A percentile compares a stretch with the other conserved stretches of the same genome.
Conservation (phyloP, 2,797 vertebrate genomes). For the Muscicapa comitata region DNA sequence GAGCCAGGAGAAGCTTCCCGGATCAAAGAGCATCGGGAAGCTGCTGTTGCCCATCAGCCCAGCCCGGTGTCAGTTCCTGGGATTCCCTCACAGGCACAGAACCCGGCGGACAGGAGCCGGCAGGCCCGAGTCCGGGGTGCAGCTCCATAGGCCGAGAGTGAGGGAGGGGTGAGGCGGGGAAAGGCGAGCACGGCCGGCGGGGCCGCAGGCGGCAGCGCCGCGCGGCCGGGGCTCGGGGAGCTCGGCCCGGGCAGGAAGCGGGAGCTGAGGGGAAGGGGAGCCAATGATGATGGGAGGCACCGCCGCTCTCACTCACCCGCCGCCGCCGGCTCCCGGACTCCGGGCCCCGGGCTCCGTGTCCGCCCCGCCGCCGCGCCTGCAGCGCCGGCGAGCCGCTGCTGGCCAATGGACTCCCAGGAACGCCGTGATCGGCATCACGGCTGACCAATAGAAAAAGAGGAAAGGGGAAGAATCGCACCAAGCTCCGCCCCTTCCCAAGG, state of each 20-base stretch:
- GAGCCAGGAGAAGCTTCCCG: not conserved
- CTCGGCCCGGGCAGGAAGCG: not conserved
- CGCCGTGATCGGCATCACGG: fast-evolving
- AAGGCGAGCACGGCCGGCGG: not conserved
- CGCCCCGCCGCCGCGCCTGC: not conserved
- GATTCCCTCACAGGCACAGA: not conserved
- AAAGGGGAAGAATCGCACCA: fast-evolving
- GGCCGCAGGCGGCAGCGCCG: not conserved
- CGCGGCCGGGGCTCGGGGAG: not conserved
- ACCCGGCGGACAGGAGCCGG: not conserved
- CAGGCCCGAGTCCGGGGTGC: not conserved
- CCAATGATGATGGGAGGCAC: not conserved
- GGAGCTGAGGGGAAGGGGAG: not conserved
- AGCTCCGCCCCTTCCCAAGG: not conserved
- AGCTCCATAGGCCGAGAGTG: not conserved
- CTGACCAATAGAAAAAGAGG: not conserved
- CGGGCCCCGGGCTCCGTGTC: not conserved
- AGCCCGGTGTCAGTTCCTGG: not conserved
- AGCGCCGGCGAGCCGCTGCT: not conserved
- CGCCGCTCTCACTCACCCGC: not conserved
- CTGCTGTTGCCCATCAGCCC: not conserved
- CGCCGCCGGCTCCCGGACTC: not conserved
- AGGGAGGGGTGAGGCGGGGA: not conserved
- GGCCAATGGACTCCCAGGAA: not conserved
- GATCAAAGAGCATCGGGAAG: fast-evolving